Conservation (phyloP, 2,113 vertebrate species). For the Megalops atlanticus region DNA sequence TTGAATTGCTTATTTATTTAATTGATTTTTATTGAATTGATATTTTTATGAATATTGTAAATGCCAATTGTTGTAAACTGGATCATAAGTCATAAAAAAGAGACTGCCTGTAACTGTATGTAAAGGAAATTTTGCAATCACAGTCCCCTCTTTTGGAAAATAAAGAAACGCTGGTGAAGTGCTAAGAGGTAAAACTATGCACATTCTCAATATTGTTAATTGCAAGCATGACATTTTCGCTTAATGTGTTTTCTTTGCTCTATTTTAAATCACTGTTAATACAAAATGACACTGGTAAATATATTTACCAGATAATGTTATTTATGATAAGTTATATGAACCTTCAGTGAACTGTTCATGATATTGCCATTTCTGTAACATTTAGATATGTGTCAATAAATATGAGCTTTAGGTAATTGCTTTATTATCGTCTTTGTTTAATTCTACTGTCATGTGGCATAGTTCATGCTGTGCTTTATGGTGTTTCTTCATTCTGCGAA, state of each 20-base stretch:
- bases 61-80: no score
- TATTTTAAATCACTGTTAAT: neutral
- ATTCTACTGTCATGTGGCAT: neutral
- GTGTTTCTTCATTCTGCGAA: neutral
- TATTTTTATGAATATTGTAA: no score
- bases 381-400: neutral
- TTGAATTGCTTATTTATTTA: no score
- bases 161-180: neutral
- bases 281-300: neutral
- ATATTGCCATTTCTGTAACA: neutral
- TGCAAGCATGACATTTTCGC: neutral
- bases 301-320: neutral
- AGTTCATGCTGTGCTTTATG: conserved; percentile 3
- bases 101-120: no score
- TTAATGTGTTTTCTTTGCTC: neutral
- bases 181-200: neutral
- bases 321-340: conserved; percentile 1
- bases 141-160: no score
- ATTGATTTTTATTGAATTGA: no score
- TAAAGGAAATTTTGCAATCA: no score
- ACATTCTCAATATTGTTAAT: neutral
- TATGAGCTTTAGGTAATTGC: neutral
- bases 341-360: neutral
- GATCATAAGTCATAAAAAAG: no score
- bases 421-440: conserved; percentile 5